Evolutionary conservation across 2,113 vertebrate species (phyloP).

Genomic region (Danionella cerebrum): DNA sequence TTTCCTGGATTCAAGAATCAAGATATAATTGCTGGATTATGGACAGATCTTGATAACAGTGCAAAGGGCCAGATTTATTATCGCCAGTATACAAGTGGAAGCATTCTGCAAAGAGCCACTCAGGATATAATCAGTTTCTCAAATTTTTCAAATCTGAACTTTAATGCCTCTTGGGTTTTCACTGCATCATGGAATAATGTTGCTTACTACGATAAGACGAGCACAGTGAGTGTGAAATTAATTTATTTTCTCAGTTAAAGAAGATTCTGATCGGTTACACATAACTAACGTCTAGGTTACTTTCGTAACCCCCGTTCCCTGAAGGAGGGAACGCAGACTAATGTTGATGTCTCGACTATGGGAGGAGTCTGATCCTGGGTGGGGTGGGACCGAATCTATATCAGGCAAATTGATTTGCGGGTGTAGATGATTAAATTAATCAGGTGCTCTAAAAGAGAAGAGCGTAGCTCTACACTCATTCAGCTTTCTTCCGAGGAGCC

Average conservation of each 20-base stretch:
- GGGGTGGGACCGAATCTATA: no score
- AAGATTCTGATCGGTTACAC: no score
- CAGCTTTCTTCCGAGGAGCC: no score
- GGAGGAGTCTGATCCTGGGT: no score
- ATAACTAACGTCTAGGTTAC: no score
- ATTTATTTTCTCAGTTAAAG: neutral
- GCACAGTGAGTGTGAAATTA: neutral
- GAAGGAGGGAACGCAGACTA: no score
- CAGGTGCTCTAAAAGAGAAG: no score
- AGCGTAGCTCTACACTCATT: no score
- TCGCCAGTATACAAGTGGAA: accelerated
- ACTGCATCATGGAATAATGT: neutral
- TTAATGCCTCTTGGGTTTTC: neutral
- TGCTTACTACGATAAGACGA: neutral
- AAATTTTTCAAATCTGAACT: neutral
- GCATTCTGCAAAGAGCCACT: neutral
- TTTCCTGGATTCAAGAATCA: neutral
- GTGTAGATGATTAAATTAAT: no score
- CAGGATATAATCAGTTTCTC: conserved; percentile 26
- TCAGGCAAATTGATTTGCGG: no score
- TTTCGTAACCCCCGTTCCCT: no score
- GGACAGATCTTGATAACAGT: conserved; percentile 36
- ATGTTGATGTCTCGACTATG: no score
- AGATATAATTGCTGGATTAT: conserved; percentile 34
- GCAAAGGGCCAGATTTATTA: conserved; percentile 30